Conservation (phyloP, 2,888 invertebrate genomes). For the Linnaemya vulpina region DNA sequence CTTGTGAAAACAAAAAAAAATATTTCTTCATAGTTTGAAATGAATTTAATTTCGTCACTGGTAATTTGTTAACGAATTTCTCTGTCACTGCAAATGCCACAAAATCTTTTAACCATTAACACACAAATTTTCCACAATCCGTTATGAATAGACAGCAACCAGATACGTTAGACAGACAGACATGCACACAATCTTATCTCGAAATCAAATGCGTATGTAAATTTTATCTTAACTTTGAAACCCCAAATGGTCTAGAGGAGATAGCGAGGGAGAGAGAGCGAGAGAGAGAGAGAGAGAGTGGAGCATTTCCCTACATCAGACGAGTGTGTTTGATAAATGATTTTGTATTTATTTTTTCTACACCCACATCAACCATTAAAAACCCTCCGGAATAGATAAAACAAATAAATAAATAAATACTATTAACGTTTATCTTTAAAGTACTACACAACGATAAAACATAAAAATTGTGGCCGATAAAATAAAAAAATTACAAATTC, state of each 20-base stretch:
- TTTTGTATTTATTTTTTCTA: neutral
- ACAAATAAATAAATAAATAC: conserved; percentile 25
- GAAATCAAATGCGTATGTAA: conserved; percentile 55
- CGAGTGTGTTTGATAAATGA: conserved; percentile 9
- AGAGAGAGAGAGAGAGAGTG: too few relatives aligned
- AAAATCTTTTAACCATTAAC: too few relatives aligned
- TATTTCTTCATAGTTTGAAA: too few relatives aligned
- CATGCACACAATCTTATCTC: conserved; percentile 40
- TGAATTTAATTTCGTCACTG: too few relatives aligned
- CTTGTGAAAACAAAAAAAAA: too few relatives aligned
- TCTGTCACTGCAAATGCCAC: too few relatives aligned
- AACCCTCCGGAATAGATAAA: conserved; percentile 40
- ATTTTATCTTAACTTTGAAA: conserved; percentile 45
- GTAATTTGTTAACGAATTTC: too few relatives aligned
- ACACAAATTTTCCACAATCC: conserved; percentile 9
- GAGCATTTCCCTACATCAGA: too few relatives aligned
- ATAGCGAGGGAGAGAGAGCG: neutral
- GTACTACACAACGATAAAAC: conserved; percentile 28
- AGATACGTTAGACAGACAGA: neutral
- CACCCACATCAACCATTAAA: conserved; percentile 44
- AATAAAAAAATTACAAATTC: neutral
- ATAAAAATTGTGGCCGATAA: conserved; percentile 21
- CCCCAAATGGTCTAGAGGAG: conserved; percentile 13
- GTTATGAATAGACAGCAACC: neutral
- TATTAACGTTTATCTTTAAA: conserved; percentile 51